Evolutionary conservation across 2,888 invertebrate species (phyloP), one percentile per base, ranked within the genome.

Genomic region (Macropis europaea): DNA sequence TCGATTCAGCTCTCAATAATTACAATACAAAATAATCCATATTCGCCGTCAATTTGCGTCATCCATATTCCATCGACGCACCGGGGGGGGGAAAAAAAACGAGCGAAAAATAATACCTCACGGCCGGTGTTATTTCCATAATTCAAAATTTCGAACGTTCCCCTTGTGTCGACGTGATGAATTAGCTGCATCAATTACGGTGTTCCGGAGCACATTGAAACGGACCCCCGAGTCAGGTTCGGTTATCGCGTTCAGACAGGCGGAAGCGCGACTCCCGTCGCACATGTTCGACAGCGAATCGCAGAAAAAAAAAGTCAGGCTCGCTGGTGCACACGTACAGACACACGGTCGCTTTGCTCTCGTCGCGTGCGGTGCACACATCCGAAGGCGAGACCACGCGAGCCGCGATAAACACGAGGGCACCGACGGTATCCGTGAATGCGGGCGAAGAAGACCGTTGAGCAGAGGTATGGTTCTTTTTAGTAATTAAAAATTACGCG

Each of bases 401-500:
- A 56, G 34, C 30, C 64, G 54, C 64, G 76, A 76, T 76, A 76
- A 76, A 78, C 66, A 74, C 60, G 42, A 63, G 38, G 56, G 64
- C 68, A 73, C 47, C 32, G 47, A 26, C 36, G 40, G 62, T 71
- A 66, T 68, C 68, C 62, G 50, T 79, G 75, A 81, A 81, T 79
- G 38, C 63, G 54, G 13, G 24, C 40, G 67, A 63, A 64, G 64
- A 75, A 69, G 59, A 47, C 40, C 56, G 71, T 54, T 38, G 57
- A 56, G 67, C 57, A 42, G 43, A 50, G 50, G 52, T 56, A 48
- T 53, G 50, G 63, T 79, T 83, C 73, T 79, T 81, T 81, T 67
- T 73, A 73, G 73, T 82, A 78, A 81, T 81, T 81, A 81, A 81
- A 81, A 81, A 81, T 81, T 83, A 83, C 66, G 52, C 63, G 69